Evolutionary conservation across 2,797 vertebrate species (phyloP), one percentile per base, ranked within the genome.

Genomic region (Clarias platycephalus): DNA sequence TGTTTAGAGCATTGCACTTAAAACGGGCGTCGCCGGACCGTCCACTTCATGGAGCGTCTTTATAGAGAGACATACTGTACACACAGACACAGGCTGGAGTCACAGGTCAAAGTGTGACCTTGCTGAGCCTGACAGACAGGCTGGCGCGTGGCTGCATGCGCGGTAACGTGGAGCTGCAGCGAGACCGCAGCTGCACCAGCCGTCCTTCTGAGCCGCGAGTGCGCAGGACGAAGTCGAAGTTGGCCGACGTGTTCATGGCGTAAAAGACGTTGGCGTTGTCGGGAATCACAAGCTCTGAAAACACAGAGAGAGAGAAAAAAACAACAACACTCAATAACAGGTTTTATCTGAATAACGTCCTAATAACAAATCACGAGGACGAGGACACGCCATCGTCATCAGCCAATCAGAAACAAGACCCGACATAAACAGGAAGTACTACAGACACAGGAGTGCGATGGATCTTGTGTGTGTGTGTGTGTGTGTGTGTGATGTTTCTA

Each of bases 211-310:
- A 88, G 78, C 93, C 94, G 44, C 96, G 96, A 83, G 94, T 93
- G 1, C 97, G 94, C 89, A 99, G 93, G 90, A 99, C 93, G 92
- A 99, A 99, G 91, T 98, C 92, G 0, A 96, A 99, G 92, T 97
- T 97, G 0, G 93, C 96, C 0, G 96, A 95, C 88, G 96, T 97
- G 93, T 97, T 98, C 97, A 99, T 99, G 92, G 96, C 97, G 0
- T 98, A 99, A 84, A 98, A 99, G 66, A 99, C 97, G 0, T 99
- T 99, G 79, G 96, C 97, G 0, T 96, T 96, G 79, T 95, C 94
- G 0, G 97, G 97, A 85, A 99, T 96, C 89, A 97, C 94, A 62
- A 99, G 93, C 89, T 98, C 97, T 99, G 91, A n/a, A 70, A 22
- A 44, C 49, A 66, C 18, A 44, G 7, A 44, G 13, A 26, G 3